Percentiles rank a stretch among this genome's conserved stretches.
Conservation (phyloP, 2,797 vertebrate species). For the Notolabrus celidotus region DNA sequence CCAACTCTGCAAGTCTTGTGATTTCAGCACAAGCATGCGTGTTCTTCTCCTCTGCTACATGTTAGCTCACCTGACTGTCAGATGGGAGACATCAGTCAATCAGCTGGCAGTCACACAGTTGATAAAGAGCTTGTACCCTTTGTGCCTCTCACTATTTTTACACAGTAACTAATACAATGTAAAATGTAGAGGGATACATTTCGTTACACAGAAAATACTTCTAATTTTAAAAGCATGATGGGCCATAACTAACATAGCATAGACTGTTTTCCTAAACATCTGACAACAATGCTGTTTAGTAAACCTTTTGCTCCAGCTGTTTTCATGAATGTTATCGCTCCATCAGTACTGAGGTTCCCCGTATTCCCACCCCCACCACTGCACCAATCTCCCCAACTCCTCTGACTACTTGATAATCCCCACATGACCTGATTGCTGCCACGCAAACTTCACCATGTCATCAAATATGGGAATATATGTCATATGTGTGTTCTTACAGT, state of each 20-base stretch:
- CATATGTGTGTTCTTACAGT: neutral
- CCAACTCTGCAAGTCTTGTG: too few species aligned
- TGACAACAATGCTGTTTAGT: conserved; percentile 2
- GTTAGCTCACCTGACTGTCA: too few species aligned
- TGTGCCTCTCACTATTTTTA: too few species aligned
- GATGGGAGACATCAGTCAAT: too few species aligned
- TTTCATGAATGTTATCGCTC: conserved; percentile 12
- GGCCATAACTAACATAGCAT: neutral
- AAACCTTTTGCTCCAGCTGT: conserved; percentile 17
- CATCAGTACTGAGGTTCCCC: conserved; percentile 1
- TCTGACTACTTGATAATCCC: conserved; percentile 67
- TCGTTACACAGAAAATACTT: too few species aligned
- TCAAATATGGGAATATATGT: conserved; percentile 36
- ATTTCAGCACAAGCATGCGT: too few species aligned
- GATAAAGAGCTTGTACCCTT: too few species aligned
- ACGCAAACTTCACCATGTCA: conserved; percentile 41
- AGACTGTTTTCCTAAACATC: neutral
- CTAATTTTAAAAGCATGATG: too few species aligned
- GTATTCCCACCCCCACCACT: conserved; percentile 2
- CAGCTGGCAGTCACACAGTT: too few species aligned
- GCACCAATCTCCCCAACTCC: conserved; percentile 36
- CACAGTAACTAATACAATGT: too few species aligned
- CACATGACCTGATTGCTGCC: conserved; percentile 70
- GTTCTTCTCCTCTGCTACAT: too few species aligned
- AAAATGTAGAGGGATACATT: too few species aligned